Evolutionary conservation across 2,888 invertebrate genomes (phyloP).

Genomic region (Mimachlamys varia): DNA sequence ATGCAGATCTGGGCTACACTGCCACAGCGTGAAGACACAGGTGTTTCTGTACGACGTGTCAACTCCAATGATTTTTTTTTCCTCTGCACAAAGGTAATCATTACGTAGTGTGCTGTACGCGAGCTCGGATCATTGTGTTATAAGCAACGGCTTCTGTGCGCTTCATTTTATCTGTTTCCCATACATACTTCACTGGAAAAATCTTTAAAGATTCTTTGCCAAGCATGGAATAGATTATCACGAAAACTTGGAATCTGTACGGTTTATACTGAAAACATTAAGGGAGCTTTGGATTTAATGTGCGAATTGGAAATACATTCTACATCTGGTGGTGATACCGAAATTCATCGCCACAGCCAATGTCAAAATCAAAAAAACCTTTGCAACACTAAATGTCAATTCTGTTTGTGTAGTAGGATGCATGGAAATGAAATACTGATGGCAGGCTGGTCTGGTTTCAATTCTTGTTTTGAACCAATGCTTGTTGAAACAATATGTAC

Average conservation of each 20-base stretch:
- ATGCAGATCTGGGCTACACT: neutral
- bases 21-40: constrained; percentile 13
- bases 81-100: neutral
- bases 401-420: neutral
- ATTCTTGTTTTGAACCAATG: neutral
- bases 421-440: neutral
- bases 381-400: constrained; percentile 23
- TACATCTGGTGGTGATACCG: constrained; percentile 3
- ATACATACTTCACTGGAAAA: neutral
- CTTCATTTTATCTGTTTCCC: neutral
- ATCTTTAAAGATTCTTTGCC: neutral
- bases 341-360: neutral
- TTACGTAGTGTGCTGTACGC: neutral
- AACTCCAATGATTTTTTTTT: constrained; percentile 20
- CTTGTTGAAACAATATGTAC: neutral
- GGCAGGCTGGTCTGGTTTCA: neutral
- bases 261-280: constrained; percentile 1
- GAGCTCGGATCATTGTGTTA: neutral
- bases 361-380: neutral
- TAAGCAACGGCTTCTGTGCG: neutral
- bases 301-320: neutral
- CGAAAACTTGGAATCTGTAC: neutral
- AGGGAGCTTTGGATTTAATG: neutral
- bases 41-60: constrained; percentile 13
- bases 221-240: constrained; percentile 31